Evolutionary conservation across 2,113 vertebrate species (phyloP).

Genomic region (Tricholaema leucomelas): DNA sequence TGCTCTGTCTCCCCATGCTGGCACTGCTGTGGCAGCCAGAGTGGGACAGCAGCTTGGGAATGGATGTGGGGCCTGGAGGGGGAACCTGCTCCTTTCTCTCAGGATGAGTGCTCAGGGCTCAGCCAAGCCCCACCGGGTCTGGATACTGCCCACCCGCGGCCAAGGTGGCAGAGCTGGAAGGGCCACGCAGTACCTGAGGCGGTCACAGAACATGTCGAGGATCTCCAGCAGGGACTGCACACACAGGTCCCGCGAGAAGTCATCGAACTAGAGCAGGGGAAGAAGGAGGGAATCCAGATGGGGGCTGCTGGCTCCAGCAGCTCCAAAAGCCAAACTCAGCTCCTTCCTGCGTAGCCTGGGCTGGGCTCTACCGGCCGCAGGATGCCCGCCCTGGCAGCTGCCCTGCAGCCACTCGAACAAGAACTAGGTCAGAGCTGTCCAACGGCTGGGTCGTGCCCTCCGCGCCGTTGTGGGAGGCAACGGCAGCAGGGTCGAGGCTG

Average conservation of each 20-base stretch:
- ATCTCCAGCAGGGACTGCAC: conserved; percentile 92
- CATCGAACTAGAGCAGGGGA: conserved; percentile 85
- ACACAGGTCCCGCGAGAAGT: conserved; percentile 94
- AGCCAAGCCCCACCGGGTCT: no score
- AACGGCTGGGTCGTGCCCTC: not conserved
- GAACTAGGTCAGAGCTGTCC: conserved; percentile 38
- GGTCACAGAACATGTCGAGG: conserved; percentile 97
- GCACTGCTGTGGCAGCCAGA: not conserved
- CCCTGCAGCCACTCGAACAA: conserved; percentile 10
- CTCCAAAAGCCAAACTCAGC: not conserved
- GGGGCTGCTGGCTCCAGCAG: not conserved
- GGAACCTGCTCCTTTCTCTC: not conserved
- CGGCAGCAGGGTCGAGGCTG: not conserved
- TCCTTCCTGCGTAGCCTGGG: not conserved
- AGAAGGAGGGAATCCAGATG: not conserved
- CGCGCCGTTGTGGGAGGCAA: not conserved
- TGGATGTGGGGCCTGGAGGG: accelerated
- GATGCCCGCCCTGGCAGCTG: conserved; percentile 7
- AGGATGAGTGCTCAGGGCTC: accelerated
- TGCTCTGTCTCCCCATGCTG: not conserved
- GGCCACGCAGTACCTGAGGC: conserved; percentile 81
- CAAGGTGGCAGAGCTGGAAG: not conserved
- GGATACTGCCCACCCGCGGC: not conserved
- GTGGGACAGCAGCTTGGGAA: accelerated
- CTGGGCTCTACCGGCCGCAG: not conserved